Evolutionary conservation across 2,888 invertebrate species (phyloP).

Genomic region (Pyrocoelia pectoralis): DNA sequence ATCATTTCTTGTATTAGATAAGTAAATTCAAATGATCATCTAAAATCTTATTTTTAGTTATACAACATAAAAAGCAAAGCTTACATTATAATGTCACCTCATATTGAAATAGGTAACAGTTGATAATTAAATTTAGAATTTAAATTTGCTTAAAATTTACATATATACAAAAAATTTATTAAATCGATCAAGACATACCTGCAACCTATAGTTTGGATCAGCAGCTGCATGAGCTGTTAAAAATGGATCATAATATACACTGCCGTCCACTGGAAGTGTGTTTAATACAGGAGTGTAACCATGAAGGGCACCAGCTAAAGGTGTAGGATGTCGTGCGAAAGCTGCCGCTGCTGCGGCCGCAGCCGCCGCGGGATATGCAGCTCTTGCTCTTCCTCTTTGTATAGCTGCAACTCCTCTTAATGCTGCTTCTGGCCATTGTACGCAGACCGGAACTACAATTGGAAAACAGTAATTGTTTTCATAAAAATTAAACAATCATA

Average conservation of each 20-base stretch:
- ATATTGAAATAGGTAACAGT: neutral
- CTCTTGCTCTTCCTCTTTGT: constrained; percentile 76
- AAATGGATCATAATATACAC: constrained; percentile 97
- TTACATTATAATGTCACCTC: neutral
- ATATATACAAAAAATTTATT: neutral
- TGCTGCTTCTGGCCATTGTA: constrained; percentile 91
- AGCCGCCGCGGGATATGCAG: constrained; percentile 73
- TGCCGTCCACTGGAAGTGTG: constrained; percentile 64
- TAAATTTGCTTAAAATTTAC: neutral
- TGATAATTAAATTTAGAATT: neutral
- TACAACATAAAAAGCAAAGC: constrained; percentile 13
- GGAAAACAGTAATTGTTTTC: constrained; percentile 46
- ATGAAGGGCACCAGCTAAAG: constrained; percentile 79
- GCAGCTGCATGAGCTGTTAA: constrained; percentile 81
- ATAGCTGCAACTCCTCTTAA: constrained; percentile 86
- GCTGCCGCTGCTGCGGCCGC: constrained; percentile 79
- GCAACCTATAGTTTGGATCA: constrained; percentile 89
- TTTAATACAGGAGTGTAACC: constrained; percentile 78
- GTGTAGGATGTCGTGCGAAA: constrained; percentile 71
- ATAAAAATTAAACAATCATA: constrained; percentile 57
- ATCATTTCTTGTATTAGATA: neutral
- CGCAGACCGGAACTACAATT: constrained; percentile 81
- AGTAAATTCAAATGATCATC: constrained; percentile 2
- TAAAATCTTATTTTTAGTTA: neutral
- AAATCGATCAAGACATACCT: constrained; percentile 68